Percentiles rank a stretch among this genome's conserved stretches.
These are phyloP conservation scores for Sebastes matsubarae DNA, from an alignment of 2,797 vertebrate genomes.

Conservation along the genomic window DNA sequence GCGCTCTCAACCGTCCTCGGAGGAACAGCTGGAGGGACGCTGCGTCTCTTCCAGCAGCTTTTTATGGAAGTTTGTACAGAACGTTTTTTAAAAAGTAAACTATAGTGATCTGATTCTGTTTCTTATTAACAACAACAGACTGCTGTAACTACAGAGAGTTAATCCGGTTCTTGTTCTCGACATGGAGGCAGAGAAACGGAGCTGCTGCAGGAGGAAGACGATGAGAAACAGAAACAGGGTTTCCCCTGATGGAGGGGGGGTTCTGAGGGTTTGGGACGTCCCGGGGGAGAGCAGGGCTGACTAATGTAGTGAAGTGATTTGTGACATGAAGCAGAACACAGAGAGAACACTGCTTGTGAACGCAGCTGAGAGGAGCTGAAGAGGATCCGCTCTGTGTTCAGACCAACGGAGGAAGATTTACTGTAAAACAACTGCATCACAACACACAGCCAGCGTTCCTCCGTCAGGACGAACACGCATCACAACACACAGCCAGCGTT, in stretches of 20 bases:
- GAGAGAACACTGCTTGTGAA: not conserved
- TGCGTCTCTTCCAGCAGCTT: not conserved
- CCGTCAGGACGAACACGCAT: not conserved
- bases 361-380: not conserved
- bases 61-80: not conserved
- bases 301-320: slow-evolving; percentile 32
- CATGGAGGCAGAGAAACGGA: not conserved
- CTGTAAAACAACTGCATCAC: not conserved
- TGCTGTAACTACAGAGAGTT: not conserved
- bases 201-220: not conserved
- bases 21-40: slow-evolving; percentile 35
- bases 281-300: not conserved
- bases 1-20: not conserved
- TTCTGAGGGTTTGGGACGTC: not conserved
- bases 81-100: not conserved
- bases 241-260: not conserved
- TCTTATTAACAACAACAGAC: no score
- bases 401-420: not conserved
- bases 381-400: slow-evolving; percentile 1
- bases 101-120: not conserved
- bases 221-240: slow-evolving; percentile 5
- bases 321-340: slow-evolving; percentile 40
- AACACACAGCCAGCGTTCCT: not conserved
- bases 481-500: no score
- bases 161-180: not conserved